Conservation (phyloP, 2,888 invertebrate genomes). For the Troglohyphantes excavatus region DNA sequence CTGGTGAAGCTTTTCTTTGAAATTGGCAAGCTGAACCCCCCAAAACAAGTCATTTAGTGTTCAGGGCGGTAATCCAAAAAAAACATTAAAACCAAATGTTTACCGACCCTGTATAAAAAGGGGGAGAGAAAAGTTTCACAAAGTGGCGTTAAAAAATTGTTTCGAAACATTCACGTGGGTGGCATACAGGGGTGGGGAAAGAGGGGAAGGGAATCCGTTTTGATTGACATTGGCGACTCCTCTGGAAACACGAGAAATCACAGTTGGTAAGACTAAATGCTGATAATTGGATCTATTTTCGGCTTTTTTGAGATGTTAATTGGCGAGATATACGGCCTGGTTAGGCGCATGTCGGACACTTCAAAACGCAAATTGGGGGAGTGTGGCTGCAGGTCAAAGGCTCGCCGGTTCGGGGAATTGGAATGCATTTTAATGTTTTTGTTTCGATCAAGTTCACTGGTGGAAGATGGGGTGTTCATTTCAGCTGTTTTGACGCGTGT, state of each 20-base stretch:
- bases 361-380: conserved; percentile 14
- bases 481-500: not conserved
- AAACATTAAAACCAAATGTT: conserved; percentile 54
- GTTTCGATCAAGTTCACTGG: not conserved
- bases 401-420: not conserved
- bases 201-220: conserved; percentile 12
- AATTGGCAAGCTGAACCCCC: conserved; percentile 18
- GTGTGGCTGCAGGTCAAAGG: conserved; percentile 26
- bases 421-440: not conserved
- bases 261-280: conserved; percentile 33
- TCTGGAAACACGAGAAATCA: conserved; percentile 33
- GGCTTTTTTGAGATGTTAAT: conserved; percentile 65
- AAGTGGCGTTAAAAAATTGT: conserved; percentile 28
- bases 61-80: conserved; percentile 50
- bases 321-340: conserved; percentile 41
- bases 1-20: not conserved
- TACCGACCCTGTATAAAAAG: conserved; percentile 28
- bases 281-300: conserved; percentile 67
- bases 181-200: too few species aligned
- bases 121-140: not conserved
- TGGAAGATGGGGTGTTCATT: not conserved
- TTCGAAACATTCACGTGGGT: conserved; percentile 62
- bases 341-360: conserved; percentile 38
- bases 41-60: conserved; percentile 43
- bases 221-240: conserved; percentile 76